Conservation (phyloP, 2,797 vertebrate genomes). For the Hirundo rustica region DNA sequence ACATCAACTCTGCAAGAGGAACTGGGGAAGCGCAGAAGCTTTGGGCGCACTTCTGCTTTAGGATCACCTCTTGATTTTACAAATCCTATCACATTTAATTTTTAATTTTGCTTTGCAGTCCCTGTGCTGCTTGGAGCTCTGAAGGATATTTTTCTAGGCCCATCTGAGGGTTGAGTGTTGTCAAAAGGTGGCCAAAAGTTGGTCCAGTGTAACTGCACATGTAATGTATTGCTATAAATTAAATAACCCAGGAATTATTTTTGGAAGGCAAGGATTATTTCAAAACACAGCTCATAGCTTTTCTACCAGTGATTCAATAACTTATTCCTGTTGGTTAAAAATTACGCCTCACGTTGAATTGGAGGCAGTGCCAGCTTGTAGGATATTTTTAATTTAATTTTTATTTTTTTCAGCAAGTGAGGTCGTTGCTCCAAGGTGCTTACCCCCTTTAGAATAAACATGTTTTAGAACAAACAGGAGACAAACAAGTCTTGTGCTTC, state of each 20-base stretch:
- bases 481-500: background rate
- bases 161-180: background rate
- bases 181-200: background rate
- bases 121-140: background rate
- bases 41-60: background rate
- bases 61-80: background rate
- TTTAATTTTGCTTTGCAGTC: background rate
- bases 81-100: fast-evolving
- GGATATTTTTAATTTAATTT: background rate
- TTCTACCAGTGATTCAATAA: background rate
- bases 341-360: fast-evolving
- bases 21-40: background rate
- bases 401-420: background rate
- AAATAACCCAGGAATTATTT: conserved; percentile 9
- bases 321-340: background rate
- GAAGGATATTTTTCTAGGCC: background rate
- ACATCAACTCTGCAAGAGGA: background rate
- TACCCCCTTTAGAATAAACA: background rate
- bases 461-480: background rate
- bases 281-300: background rate
- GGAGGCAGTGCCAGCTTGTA: background rate
- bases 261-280: conserved; percentile 35
- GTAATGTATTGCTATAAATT: background rate
- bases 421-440: background rate
- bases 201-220: background rate